Conservation (phyloP, 2,888 invertebrate genomes). For the Hipparchia sbordonii region DNA sequence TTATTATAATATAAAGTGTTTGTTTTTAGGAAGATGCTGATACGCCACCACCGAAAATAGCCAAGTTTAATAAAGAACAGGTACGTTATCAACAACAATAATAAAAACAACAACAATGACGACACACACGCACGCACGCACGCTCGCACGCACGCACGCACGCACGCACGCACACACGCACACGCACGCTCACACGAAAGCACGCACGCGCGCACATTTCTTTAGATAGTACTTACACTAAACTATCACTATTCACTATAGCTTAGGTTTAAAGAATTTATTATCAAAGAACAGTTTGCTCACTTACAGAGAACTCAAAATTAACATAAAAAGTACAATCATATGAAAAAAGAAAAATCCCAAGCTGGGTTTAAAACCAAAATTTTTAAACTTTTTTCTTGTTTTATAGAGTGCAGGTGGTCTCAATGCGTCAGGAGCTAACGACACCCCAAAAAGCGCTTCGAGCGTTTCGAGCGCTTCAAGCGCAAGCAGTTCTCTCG, state of each 20-base stretch:
- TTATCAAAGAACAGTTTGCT: no score
- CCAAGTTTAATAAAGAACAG: conserved; percentile 60
- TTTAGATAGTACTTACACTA: no score
- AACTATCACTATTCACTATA: no score
- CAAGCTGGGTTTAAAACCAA: no score
- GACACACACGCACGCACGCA: neutral
- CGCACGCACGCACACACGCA: neutral
- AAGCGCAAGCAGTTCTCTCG: conserved; percentile 51
- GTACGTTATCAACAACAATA: conserved; percentile 42
- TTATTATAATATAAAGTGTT: no score
- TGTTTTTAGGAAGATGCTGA: conserved; percentile 61
- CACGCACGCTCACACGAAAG: no score
- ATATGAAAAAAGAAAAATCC: no score
- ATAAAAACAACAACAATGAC: neutral
- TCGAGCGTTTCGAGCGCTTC: conserved; percentile 46
- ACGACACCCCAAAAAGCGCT: conserved; percentile 44
- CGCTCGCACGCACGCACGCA: neutral
- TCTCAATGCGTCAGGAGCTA: conserved; percentile 31
- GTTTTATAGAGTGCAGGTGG: conserved; percentile 46
- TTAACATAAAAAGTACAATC: no score
- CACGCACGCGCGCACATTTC: no score
- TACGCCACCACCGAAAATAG: conserved; percentile 71
- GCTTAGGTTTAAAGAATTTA: no score
- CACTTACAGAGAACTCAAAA: no score
- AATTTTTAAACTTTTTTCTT: no score